Evolutionary conservation across 2,113 vertebrate species (phyloP), one percentile per base, ranked within the genome.

Genomic region (chimpanzee (Pan troglodytes)): DNA sequence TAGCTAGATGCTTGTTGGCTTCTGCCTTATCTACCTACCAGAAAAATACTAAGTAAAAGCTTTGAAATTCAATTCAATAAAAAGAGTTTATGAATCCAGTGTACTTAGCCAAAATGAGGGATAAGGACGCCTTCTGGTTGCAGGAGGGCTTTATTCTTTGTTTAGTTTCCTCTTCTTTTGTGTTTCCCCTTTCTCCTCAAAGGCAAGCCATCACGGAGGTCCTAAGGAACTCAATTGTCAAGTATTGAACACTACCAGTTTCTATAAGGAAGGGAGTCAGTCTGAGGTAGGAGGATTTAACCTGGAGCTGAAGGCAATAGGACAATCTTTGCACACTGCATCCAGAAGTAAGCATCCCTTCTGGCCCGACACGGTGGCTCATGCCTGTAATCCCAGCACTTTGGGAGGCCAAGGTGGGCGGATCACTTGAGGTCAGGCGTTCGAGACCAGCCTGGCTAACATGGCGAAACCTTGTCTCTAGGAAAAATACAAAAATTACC

Each of bases 181-280:
- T 92, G 45, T 68, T 89, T 85, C 22, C 2, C 40, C 50, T 84
- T 43, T 81, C 22, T 93, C 68, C 45, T n/a, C 18, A 83, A 61
- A 86, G 99, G 30, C 98, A 99, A 23, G 93, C 98, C 61, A 88
- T 96, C 95, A 95, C 99, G 0, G 98, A 99, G 96, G 97, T 97
- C 30, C 98, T 98, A 8, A 18, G 96, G 98, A 57, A 98, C 98
- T 87, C 98, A 95, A 32, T 97, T 99, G 57, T 98, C 99, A 30
- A 96, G 89, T 72, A 22, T 99, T 30, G 97, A 99, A 90, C 98
- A 99, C 67, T 98, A 64, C 98, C 99, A n/a, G 99, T 99, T 98
- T 99, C 99, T 93, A 99, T 99, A 68, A 88, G 32, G 64, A 89
- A 85, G 48, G 4, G 32, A 84, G 78, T 96, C 64, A n/a, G 27